A percentile compares a stretch with the other conserved stretches of the same genome.
phyloP scores from a whole-genome alignment of 2,888 invertebrate species.

The Xanthostigma xanthostigma region DNA sequence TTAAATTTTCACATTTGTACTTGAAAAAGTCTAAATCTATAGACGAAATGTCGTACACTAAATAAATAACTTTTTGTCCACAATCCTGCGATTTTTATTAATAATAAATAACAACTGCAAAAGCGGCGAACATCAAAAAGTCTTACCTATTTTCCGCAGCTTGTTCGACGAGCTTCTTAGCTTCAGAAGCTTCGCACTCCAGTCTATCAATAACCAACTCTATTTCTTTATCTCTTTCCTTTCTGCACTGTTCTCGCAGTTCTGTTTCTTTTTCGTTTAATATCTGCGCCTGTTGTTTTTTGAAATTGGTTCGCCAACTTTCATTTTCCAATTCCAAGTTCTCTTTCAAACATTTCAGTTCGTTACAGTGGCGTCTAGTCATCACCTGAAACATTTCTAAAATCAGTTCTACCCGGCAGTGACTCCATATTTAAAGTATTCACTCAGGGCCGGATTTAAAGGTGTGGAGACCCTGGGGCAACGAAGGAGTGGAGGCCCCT shows the following conservation, averaged over 20 bases:
- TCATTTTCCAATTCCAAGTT: conserved; percentile 45
- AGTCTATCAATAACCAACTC: conserved; percentile 55
- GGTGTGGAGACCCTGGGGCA: too few relatives aligned
- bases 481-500: too few relatives aligned
- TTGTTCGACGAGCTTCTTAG: conserved; percentile 44
- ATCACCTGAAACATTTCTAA: conserved; percentile 18
- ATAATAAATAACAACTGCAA: background rate
- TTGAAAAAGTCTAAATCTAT: too few relatives aligned
- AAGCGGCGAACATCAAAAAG: conserved; percentile 14
- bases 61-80: too few relatives aligned
- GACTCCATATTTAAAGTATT: background rate
- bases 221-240: conserved; percentile 65
- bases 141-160: conserved; percentile 35
- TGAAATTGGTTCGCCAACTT: conserved; percentile 44
- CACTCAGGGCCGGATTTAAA: too few relatives aligned
- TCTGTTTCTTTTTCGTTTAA: conserved; percentile 50
- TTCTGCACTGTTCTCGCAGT: conserved; percentile 52
- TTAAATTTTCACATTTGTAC: too few relatives aligned
- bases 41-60: too few relatives aligned
- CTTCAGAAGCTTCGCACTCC: conserved; percentile 47
- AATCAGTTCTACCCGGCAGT: too few relatives aligned
- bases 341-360: conserved; percentile 40
- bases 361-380: conserved; percentile 32
- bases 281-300: conserved; percentile 41
- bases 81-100: too few relatives aligned